Conservation (phyloP, 2,888 invertebrate species). For the Drosophila meridionalis region DNA sequence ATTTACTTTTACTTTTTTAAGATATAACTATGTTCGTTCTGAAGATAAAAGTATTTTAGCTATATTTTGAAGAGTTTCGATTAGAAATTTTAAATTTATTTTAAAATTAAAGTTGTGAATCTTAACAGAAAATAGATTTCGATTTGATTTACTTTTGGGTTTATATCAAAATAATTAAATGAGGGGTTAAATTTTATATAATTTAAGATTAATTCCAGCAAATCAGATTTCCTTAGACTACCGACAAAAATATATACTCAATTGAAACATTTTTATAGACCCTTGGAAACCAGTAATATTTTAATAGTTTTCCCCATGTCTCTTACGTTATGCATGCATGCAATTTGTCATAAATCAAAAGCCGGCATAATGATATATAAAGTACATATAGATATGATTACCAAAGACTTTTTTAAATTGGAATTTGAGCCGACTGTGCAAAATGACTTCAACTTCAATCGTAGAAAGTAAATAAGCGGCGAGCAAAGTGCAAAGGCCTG, state of each 20-base stretch:
- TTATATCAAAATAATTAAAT: too few relatives aligned
- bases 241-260: background rate
- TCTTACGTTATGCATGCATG: constrained; percentile 12
- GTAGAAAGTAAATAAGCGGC: constrained; percentile 28
- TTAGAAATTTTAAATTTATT: background rate
- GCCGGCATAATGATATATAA: constrained; percentile 15
- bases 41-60: background rate
- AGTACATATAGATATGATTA: constrained; percentile 24
- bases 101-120: background rate
- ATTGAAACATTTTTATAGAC: background rate
- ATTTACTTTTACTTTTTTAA: background rate
- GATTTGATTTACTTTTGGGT: too few relatives aligned
- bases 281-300: background rate
- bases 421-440: constrained; percentile 19
- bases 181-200: background rate
- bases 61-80: background rate
- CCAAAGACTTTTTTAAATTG: constrained; percentile 16
- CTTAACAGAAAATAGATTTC: too few relatives aligned
- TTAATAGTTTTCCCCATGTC: background rate
- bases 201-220: background rate
- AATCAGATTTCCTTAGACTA: background rate
- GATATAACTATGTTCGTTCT: background rate
- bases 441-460: constrained; percentile 4
- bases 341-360: constrained; percentile 22
- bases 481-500: constrained; percentile 6